Percentiles rank a stretch among this genome's conserved stretches.
Evolutionary conservation across 2,888 invertebrate species (phyloP).

Genomic region (Rotaria magnacalcarata): DNA sequence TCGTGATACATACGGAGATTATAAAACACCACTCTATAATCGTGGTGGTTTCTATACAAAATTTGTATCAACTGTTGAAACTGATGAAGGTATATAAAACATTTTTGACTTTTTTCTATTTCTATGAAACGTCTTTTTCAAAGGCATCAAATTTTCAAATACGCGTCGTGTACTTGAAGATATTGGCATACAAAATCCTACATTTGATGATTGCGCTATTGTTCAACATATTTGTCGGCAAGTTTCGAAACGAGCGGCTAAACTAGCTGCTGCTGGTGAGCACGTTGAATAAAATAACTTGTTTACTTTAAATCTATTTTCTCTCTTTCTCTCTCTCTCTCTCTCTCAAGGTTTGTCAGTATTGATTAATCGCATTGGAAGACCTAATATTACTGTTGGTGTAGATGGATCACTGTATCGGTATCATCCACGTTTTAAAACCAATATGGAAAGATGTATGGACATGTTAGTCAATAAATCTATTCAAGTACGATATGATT

Average conservation of each 20-base stretch:
- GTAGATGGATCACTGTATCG: constrained; percentile 94
- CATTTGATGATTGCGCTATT: constrained; percentile 46
- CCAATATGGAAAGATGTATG: constrained; percentile 82
- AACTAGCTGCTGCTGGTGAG: constrained; percentile 45
- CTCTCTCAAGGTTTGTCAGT: constrained; percentile 63
- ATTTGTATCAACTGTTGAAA: constrained; percentile 47
- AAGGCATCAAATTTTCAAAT: constrained; percentile 43
- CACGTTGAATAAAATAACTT: no score
- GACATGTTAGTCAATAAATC: constrained; percentile 69
- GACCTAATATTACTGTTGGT: constrained; percentile 80
- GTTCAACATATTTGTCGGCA: constrained; percentile 46
- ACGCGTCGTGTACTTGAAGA: constrained; percentile 46
- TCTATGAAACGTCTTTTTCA: not conserved
- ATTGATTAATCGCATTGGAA: constrained; percentile 82
- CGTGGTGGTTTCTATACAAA: constrained; percentile 46
- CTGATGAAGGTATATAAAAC: constrained; percentile 32
- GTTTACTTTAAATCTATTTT: no score
- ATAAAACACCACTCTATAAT: constrained; percentile 43
- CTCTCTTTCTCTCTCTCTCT: no score
- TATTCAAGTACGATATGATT: constrained; percentile 65
- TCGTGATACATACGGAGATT: constrained; percentile 41
- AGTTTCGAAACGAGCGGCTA: constrained; percentile 45
- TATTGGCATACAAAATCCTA: constrained; percentile 44
- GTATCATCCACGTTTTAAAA: constrained; percentile 90
- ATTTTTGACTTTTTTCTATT: not conserved